A percentile compares a stretch with the other conserved stretches of the same genome.
Evolutionary conservation across 2,888 invertebrate species (phyloP).

Genomic region (Netelia melanura): DNA sequence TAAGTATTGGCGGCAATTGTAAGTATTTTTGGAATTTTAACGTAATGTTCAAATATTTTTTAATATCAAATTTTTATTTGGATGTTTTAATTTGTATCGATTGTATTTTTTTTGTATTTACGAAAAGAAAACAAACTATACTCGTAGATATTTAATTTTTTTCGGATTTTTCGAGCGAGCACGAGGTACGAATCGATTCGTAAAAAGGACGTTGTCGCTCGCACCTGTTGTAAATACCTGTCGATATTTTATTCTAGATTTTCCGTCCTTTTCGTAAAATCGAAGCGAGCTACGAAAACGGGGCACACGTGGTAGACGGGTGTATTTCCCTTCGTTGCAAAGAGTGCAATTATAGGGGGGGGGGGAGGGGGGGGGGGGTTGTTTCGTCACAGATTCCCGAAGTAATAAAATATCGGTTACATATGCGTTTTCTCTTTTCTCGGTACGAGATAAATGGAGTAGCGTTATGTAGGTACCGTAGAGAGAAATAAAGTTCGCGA

Average conservation of each 20-base stretch:
- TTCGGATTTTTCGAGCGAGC: conserved; percentile 8
- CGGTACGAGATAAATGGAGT: background rate
- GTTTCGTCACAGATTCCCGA: background rate
- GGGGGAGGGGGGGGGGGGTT: no score
- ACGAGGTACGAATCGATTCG: conserved; percentile 61
- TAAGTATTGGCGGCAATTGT: no score
- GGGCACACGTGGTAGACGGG: conserved; percentile 8
- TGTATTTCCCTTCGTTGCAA: background rate
- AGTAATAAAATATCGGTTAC: conserved; percentile 42
- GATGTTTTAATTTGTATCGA: background rate
- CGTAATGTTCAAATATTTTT: no score
- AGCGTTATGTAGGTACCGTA: background rate
- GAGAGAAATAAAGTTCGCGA: background rate
- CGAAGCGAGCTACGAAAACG: conserved; percentile 28
- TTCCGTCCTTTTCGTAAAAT: conserved; percentile 43
- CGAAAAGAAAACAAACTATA: background rate
- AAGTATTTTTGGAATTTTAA: no score
- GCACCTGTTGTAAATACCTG: conserved; percentile 74
- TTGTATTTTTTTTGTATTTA: background rate
- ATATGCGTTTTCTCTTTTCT: conserved; percentile 28
- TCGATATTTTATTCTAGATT: conserved; percentile 75
- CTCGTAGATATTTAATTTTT: background rate
- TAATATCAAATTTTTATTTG: background rate
- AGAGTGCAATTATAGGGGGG: no score
- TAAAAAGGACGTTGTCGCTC: conserved; percentile 72